Evolutionary conservation across 1,140 invertebrate genomes (phyloP).

Genomic region (Euwallacea fornicatus): DNA sequence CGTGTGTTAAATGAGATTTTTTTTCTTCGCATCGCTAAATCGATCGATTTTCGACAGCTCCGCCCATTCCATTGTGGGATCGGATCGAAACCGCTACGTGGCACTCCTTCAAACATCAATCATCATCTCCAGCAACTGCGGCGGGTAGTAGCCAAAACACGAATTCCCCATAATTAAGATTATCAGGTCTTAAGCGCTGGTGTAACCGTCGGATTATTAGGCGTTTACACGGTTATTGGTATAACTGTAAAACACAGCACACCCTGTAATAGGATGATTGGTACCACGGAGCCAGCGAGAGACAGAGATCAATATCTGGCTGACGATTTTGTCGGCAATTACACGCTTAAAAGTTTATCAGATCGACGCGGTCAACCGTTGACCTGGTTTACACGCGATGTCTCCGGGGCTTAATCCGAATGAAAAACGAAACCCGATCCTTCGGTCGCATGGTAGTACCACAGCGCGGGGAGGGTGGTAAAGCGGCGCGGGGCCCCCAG

Average conservation of each 20-base stretch:
- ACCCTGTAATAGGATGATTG: neutral
- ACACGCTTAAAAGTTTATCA: constrained; percentile 16
- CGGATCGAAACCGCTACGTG: neutral
- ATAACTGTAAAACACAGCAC: neutral
- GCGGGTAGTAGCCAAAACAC: no score
- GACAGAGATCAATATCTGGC: constrained; percentile 9
- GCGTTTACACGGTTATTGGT: neutral
- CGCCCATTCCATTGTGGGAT: neutral
- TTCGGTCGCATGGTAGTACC: no score
- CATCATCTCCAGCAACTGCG: neutral
- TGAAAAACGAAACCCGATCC: no score
- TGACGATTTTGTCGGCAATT: constrained; percentile 16
- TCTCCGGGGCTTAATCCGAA: neutral
- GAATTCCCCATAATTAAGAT: neutral
- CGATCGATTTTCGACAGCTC: neutral
- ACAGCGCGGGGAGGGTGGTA: neutral
- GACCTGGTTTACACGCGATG: constrained; percentile 21
- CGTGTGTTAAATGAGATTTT: no score
- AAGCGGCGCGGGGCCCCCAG: constrained; percentile 22
- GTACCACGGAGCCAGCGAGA: no score
- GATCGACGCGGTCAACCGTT: constrained; percentile 13
- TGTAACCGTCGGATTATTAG: neutral
- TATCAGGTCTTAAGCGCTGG: neutral
- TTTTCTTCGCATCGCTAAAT: neutral
- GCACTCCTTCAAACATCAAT: neutral